phyloP scores from a whole-genome alignment of 30 jellyfish, hydroid and myxozoan species.

The Phacellophora camtschatica region DNA sequence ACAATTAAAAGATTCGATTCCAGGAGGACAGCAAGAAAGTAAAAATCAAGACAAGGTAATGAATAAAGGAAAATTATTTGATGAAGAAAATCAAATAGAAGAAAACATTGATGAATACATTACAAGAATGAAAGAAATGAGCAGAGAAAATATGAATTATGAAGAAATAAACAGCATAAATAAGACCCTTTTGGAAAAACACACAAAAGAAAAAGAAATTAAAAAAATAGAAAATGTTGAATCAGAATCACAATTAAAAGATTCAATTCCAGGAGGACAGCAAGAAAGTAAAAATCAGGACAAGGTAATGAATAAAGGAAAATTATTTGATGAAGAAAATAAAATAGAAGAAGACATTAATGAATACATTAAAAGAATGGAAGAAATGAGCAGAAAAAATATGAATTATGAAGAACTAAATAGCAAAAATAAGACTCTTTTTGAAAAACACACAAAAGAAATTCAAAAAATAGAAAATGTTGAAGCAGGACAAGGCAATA shows the following conservation, averaged over 20 bases:
- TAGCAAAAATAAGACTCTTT: not conserved
- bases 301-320: not conserved
- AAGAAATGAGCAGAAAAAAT: not conserved
- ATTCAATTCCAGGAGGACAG: not conserved
- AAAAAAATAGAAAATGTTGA: not conserved
- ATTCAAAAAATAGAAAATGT: not conserved
- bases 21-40: no score
- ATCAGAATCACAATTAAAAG: not conserved
- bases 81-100: not conserved
- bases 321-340: not conserved
- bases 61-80: not conserved
- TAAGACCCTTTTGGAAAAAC: no score
- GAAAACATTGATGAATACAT: not conserved
- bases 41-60: not conserved
- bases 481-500: not conserved
- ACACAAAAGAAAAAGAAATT: not conserved
- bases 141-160: not conserved
- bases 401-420: not conserved
- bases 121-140: not conserved
- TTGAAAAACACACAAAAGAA: not conserved
- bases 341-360: not conserved
- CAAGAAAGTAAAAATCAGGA: not conserved
- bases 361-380: not conserved
- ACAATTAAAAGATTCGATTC: not conserved
- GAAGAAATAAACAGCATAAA: slow-evolving; percentile 1